These are phyloP conservation scores for Thalassophryne amazonica DNA, from an alignment of 2,797 vertebrate genomes.

Conservation along the genomic window DNA sequence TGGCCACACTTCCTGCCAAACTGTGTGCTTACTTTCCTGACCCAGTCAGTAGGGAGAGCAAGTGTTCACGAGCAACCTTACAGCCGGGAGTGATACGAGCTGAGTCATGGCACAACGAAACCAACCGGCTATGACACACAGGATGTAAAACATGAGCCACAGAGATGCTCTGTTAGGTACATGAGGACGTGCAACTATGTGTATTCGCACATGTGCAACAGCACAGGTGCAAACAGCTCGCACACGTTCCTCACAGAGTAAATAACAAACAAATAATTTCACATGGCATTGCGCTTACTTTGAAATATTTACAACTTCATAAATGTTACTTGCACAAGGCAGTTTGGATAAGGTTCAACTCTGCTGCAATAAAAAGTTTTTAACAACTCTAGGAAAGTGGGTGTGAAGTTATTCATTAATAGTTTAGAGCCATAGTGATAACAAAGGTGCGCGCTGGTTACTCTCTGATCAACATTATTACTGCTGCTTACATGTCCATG, in stretches of 20 bases:
- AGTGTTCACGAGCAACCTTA: slow-evolving; percentile 15
- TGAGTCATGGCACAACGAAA: slow-evolving; percentile 42
- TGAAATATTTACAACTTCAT: slow-evolving; percentile 18
- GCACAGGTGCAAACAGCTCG: slow-evolving; percentile 1
- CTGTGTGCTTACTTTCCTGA: slow-evolving; percentile 49
- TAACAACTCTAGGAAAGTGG: slow-evolving; percentile 2
- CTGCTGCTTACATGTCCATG: slow-evolving; percentile 23
- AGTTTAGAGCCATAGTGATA: slow-evolving; percentile 15
- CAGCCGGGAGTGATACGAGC: slow-evolving; percentile 18
- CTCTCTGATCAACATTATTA: slow-evolving; percentile 12
- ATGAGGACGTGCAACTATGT: too few species aligned
- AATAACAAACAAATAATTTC: slow-evolving; percentile 12
- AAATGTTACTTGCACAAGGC: not conserved
- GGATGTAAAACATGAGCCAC: slow-evolving; percentile 42
- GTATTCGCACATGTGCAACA: not conserved
- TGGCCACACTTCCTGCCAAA: slow-evolving; percentile 39
- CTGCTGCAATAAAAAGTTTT: slow-evolving; percentile 14
- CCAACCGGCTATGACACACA: slow-evolving; percentile 30
- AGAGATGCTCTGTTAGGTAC: slow-evolving; percentile 35
- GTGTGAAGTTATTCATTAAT: slow-evolving; percentile 42
- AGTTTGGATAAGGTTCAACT: slow-evolving; percentile 16
- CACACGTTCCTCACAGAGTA: not conserved
- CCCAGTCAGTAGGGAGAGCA: slow-evolving; percentile 16
- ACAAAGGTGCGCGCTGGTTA: slow-evolving; percentile 5
- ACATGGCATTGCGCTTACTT: slow-evolving; percentile 6